Evolutionary conservation across 2,113 vertebrate species (phyloP).

Genomic region (Falco punctatus): DNA sequence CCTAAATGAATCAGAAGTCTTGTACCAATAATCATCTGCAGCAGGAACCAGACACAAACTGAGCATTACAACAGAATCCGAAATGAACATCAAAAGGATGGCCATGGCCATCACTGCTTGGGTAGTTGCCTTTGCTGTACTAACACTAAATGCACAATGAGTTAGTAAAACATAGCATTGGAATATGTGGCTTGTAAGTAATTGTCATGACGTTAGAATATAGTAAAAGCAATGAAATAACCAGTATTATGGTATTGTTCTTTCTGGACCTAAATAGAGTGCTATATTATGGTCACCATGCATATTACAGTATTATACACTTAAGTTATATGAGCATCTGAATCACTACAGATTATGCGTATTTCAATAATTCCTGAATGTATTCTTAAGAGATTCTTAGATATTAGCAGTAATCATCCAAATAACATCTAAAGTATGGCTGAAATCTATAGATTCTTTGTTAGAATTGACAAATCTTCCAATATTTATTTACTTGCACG

Average conservation of each 20-base stretch:
- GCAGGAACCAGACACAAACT: not conserved
- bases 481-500: not conserved
- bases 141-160: not conserved
- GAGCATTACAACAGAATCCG: not conserved
- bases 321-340: not conserved
- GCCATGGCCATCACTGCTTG: not conserved
- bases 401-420: not conserved
- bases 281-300: not conserved
- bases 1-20: not conserved
- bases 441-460: not conserved
- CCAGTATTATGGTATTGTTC: not conserved
- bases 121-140: not conserved
- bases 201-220: not conserved
- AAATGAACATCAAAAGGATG: not conserved
- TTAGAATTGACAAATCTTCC: not conserved
- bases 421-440: not conserved
- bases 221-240: not conserved
- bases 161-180: not conserved
- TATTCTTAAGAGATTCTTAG: not conserved
- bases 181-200: not conserved
- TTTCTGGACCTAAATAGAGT: not conserved
- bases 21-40: not conserved
- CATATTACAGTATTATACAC: not conserved
- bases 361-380: not conserved
- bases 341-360: not conserved